A percentile compares a stretch with the other conserved stretches of the same genome.
Conservation (phyloP, 2,113 vertebrate species). For the Coryphaenoides rupestris region DNA sequence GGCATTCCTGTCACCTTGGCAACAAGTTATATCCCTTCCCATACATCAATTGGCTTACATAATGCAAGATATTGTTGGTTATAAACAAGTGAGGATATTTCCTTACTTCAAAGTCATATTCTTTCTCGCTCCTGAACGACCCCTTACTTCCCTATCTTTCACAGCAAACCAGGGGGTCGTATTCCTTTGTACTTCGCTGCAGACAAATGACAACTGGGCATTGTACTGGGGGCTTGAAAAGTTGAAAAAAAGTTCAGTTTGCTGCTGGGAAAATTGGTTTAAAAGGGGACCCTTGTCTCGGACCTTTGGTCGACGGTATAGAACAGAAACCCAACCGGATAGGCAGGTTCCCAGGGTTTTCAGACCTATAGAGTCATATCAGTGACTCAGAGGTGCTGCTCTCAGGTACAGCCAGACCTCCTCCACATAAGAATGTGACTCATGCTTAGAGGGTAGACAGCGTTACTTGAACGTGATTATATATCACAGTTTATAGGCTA, state of each 20-base stretch:
- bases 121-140: too few species aligned
- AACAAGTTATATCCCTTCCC: constrained; percentile 19
- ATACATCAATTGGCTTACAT: constrained; percentile 8
- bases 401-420: neutral
- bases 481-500: too few species aligned
- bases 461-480: too few species aligned
- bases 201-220: neutral
- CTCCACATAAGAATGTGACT: constrained; percentile 6
- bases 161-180: neutral
- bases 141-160: neutral
- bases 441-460: neutral
- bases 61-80: constrained; percentile 5
- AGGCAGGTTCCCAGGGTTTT: constrained; percentile 29
- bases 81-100: neutral
- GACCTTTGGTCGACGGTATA: constrained; percentile 1
- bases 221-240: neutral
- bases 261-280: constrained; percentile 3
- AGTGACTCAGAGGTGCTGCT: constrained; percentile 16
- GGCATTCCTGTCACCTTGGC: constrained; percentile 44
- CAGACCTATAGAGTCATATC: neutral
- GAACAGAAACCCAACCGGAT: constrained; percentile 28
- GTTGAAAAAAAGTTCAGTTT: constrained; percentile 4
- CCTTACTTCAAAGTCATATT: neutral
- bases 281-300: constrained; percentile 2
- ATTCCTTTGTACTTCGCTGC: neutral